Evolutionary conservation across 2,113 vertebrate genomes (phyloP).

Genomic region (Tychaedon coryphoeus): DNA sequence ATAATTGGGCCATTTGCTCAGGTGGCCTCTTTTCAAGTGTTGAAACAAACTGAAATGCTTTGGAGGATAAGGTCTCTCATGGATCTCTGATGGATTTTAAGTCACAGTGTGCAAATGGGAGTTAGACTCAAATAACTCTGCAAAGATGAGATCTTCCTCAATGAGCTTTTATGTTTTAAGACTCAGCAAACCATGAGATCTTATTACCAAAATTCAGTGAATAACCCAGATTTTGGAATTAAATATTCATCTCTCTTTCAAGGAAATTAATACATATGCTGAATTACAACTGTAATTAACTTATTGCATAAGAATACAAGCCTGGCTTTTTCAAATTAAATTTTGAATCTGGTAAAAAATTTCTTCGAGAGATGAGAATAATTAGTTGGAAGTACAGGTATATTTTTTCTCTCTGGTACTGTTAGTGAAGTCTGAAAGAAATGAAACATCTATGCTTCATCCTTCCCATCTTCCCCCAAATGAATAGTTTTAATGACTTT

Average conservation of each 20-base stretch:
- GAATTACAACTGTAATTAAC: not conserved
- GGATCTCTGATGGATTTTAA: not conserved
- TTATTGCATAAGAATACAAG: not conserved
- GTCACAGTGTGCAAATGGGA: not conserved
- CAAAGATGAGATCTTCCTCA: not conserved
- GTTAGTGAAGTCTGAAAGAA: not conserved
- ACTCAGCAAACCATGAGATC: not conserved
- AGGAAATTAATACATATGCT: not conserved
- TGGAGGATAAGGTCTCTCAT: not conserved
- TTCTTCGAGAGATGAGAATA: not conserved
- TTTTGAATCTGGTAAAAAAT: not conserved
- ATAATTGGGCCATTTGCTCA: not conserved
- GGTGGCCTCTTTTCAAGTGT: not conserved
- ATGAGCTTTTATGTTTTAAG: not conserved
- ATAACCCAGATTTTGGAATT: not conserved
- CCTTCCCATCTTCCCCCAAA: not conserved
- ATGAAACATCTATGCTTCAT: not conserved
- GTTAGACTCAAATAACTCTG: not conserved
- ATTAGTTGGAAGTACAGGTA: not conserved
- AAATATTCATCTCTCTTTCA: not conserved
- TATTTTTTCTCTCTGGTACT: not conserved
- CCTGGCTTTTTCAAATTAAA: not conserved
- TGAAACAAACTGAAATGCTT: not conserved
- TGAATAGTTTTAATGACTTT: not conserved
- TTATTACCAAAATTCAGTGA: not conserved